Percentiles rank a stretch among this genome's conserved stretches.
Evolutionary conservation across 2,797 vertebrate genomes (phyloP).

Genomic region (Limosa lapponica): DNA sequence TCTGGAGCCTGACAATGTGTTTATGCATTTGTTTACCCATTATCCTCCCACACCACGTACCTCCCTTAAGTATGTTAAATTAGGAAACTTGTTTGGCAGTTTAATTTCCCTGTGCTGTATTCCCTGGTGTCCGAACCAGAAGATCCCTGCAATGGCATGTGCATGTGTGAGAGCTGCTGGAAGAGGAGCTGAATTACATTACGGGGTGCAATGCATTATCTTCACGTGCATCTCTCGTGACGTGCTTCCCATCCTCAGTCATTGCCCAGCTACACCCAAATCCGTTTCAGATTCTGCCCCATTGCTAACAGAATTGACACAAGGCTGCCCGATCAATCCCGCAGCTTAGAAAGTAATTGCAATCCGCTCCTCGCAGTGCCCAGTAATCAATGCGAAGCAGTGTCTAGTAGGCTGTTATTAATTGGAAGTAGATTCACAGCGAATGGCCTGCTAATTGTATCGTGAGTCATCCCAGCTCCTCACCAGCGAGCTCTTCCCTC

Average conservation of each 20-base stretch:
- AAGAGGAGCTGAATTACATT: neutral
- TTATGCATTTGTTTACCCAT: constrained; percentile 24
- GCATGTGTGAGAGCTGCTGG: neutral
- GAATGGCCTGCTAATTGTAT: neutral
- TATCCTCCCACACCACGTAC: neutral
- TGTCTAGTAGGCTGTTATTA: constrained; percentile 3
- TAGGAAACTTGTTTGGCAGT: neutral
- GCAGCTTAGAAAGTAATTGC: constrained; percentile 13
- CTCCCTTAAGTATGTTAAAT: constrained; percentile 1
- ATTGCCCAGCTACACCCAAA: neutral
- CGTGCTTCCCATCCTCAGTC: neutral
- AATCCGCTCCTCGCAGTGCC: neutral
- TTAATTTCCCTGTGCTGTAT: neutral
- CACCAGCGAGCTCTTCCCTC: neutral
- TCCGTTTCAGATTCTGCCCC: neutral
- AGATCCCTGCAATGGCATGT: neutral
- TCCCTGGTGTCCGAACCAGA: neutral
- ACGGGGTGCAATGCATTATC: neutral
- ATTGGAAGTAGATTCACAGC: neutral
- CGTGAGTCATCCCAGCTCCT: neutral
- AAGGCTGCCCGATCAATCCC: neutral
- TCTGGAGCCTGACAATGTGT: neutral
- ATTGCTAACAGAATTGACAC: neutral
- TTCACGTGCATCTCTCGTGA: neutral
- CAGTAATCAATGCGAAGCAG: neutral